Percentiles rank a stretch among this genome's conserved stretches.
Conservation (phyloP, 2,888 invertebrate genomes). For the Acanthopleura granulata region DNA sequence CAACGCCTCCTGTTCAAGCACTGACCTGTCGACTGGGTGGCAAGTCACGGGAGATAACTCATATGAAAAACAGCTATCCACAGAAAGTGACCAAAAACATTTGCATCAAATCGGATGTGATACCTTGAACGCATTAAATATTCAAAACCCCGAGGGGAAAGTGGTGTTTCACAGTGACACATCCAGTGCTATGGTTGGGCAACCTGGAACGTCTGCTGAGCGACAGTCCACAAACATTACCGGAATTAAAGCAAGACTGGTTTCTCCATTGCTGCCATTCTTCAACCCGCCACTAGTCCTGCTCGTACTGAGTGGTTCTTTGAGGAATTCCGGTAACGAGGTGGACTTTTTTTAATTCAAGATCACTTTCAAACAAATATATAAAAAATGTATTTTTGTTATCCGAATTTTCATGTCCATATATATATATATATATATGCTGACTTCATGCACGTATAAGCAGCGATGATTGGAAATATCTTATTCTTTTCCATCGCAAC, state of each 20-base stretch:
- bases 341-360: neutral
- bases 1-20: neutral
- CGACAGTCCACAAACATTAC: neutral
- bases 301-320: constrained; percentile 66
- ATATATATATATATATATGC: no score
- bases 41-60: neutral
- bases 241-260: neutral
- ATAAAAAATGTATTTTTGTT: no score
- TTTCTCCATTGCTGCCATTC: constrained; percentile 47
- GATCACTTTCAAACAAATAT: no score
- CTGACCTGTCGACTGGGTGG: neutral
- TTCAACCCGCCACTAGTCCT: constrained; percentile 63
- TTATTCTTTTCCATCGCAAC: no score
- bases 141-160: neutral
- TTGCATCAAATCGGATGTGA: neutral
- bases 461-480: no score
- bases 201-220: neutral
- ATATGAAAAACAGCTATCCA: neutral
- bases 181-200: neutral
- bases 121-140: neutral
- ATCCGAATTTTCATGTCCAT: no score
- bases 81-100: neutral
- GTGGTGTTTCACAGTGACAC: neutral
- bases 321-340: constrained; percentile 66
- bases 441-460: no score